Percentiles rank a stretch among this genome's conserved stretches.
Conservation (phyloP, 2,113 vertebrate species). For the Dascyllus trimaculatus region DNA sequence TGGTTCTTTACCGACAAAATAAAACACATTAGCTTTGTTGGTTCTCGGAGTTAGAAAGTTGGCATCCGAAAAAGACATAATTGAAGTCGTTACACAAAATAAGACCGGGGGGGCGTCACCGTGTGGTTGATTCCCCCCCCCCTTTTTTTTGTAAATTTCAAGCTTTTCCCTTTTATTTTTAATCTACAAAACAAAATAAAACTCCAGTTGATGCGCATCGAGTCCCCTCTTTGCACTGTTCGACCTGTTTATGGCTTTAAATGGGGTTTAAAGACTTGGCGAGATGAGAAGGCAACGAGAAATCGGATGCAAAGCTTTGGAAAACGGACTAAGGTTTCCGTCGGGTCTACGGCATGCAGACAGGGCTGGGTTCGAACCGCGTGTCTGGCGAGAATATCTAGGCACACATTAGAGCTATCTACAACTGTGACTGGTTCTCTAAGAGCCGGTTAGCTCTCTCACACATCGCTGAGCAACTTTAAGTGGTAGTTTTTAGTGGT, state of each 20-base stretch:
- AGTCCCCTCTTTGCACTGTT: slow-evolving; percentile 48
- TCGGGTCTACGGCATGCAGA: slow-evolving; percentile 57
- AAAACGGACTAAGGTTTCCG: slow-evolving; percentile 37
- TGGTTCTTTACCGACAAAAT: slow-evolving; percentile 51
- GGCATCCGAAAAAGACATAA: slow-evolving; percentile 76
- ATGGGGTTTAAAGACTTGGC: slow-evolving; percentile 68
- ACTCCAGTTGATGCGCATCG: slow-evolving; percentile 48
- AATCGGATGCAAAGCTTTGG: slow-evolving; percentile 64
- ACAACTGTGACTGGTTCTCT: slow-evolving; percentile 44
- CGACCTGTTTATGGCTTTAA: slow-evolving; percentile 70
- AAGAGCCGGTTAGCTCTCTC: slow-evolving; percentile 14
- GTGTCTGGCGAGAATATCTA: slow-evolving; percentile 44
- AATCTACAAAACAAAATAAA: slow-evolving; percentile 33
- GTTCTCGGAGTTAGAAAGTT: slow-evolving; percentile 72
- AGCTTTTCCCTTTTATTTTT: slow-evolving; percentile 44
- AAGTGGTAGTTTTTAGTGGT: no score
- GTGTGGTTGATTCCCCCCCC: slow-evolving; percentile 38
- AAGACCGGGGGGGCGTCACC: slow-evolving; percentile 44
- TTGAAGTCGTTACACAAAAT: slow-evolving; percentile 70
- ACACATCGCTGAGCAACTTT: not conserved
- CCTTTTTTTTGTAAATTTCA: slow-evolving; percentile 59
- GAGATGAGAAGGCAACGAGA: slow-evolving; percentile 48
- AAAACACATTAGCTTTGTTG: slow-evolving; percentile 41
- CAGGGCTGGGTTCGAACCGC: slow-evolving; percentile 35
- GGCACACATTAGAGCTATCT: slow-evolving; percentile 56